These are phyloP conservation scores for Corvus hawaiiensis DNA, from an alignment of 2,113 vertebrate genomes.

Conservation along the genomic window DNA sequence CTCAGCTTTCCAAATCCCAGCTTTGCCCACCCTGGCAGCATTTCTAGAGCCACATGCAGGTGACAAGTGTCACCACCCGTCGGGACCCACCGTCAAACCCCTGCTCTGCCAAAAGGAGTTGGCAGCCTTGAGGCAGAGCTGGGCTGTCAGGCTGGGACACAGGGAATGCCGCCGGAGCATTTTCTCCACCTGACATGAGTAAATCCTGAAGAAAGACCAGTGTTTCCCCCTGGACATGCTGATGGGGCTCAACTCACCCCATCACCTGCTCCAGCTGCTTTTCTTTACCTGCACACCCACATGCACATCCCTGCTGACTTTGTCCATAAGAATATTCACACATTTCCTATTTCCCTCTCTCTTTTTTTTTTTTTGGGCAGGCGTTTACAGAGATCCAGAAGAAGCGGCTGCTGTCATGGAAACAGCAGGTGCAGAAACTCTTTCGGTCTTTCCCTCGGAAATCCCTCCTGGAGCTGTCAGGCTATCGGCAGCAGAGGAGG, in stretches of 20 bases:
- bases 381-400: constrained; percentile 97
- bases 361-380: constrained; percentile 56
- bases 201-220: background rate
- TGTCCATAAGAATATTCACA: constrained; percentile 13
- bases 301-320: background rate
- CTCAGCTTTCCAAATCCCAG: background rate
- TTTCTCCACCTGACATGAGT: background rate
- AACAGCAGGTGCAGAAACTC: constrained; percentile 99
- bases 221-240: background rate
- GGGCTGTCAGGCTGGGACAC: background rate
- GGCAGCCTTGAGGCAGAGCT: background rate
- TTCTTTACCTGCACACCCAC: background rate
- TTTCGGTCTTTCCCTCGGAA: constrained; percentile 98
- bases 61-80: background rate
- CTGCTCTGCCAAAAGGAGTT: background rate
- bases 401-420: constrained; percentile 99
- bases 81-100: background rate
- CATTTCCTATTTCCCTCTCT: background rate
- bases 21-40: fast-evolving
- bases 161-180: background rate
- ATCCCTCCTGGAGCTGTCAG: constrained; percentile 93
- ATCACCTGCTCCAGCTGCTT: background rate
- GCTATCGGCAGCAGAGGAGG: constrained; percentile 92
- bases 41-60: background rate
- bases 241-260: background rate